phyloP scores from a whole-genome alignment of 2,113 vertebrate species.

The Microtus pennsylvanicus region DNA sequence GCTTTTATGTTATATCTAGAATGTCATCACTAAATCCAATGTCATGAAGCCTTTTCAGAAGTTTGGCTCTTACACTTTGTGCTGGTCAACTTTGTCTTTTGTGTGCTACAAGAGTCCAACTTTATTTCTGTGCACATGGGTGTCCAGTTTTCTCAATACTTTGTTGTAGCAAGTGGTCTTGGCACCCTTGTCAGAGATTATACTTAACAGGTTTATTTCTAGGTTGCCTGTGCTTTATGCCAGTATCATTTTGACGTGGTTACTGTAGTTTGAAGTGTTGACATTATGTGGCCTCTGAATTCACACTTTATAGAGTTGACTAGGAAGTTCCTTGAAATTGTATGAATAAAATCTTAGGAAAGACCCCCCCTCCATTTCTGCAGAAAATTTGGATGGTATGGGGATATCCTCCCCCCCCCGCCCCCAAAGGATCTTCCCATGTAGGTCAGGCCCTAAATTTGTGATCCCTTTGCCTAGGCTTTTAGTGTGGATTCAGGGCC shows the following conservation, averaged over 20 bases:
- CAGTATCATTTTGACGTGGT: not conserved
- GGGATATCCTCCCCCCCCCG: too few species aligned
- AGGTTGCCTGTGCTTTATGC: not conserved
- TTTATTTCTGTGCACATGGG: not conserved
- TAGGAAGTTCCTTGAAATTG: not conserved
- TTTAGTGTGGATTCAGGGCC: not conserved
- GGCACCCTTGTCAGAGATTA: not conserved
- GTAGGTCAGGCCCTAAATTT: not conserved
- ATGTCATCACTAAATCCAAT: not conserved
- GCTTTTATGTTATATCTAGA: not conserved
- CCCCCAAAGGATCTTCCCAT: not conserved
- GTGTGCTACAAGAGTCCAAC: not conserved
- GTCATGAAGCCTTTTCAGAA: not conserved
- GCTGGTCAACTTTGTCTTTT: not conserved
- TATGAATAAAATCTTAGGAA: not conserved
- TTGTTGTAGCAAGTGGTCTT: not conserved
- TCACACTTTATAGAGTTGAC: not conserved
- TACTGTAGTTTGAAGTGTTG: not conserved
- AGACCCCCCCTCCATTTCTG: not conserved
- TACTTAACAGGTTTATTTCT: not conserved
- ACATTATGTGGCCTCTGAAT: not conserved
- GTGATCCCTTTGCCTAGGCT: not conserved
- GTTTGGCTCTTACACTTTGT: not conserved
- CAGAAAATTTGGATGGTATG: not conserved
- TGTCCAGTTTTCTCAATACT: not conserved